phyloP scores from a whole-genome alignment of 2,797 vertebrate species.

The Iguana delicatissima region DNA sequence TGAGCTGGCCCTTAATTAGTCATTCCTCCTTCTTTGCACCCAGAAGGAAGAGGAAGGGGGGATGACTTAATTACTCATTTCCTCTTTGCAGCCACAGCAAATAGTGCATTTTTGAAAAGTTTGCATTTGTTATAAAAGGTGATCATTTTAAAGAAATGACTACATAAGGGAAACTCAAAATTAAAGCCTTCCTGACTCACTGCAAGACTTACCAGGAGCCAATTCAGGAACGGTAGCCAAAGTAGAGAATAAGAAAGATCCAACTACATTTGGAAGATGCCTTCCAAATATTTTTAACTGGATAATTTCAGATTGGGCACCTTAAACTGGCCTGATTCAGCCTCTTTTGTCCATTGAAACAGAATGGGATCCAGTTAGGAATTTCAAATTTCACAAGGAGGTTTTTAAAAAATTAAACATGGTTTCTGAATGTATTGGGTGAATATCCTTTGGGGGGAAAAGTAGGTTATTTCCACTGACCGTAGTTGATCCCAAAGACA shows the following conservation, averaged over 20 bases:
- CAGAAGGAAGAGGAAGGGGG: neutral
- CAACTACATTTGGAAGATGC: too few species aligned
- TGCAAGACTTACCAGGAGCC: neutral
- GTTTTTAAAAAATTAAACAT: too few species aligned
- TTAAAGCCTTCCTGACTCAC: neutral
- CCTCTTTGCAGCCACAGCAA: constrained; percentile 12
- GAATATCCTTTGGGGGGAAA: neutral
- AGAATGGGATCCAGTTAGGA: neutral
- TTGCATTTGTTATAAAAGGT: constrained; percentile 4
- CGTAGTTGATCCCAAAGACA: constrained; percentile 92
- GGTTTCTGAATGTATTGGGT: neutral
- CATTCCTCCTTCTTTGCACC: neutral
- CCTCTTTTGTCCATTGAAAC: neutral
- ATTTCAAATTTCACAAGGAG: neutral
- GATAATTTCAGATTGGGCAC: neutral
- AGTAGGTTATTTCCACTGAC: constrained; percentile 75
- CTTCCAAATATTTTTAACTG: neutral
- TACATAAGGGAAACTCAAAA: neutral
- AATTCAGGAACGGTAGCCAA: neutral
- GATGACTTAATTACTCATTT: constrained; percentile 7
- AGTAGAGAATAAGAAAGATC: neutral
- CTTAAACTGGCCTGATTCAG: neutral
- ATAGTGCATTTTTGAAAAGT: neutral
- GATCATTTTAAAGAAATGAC: neutral
- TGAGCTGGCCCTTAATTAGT: neutral